Evolutionary conservation across 1,140 invertebrate species (phyloP).

Genomic region (Brachystomella parvula): DNA sequence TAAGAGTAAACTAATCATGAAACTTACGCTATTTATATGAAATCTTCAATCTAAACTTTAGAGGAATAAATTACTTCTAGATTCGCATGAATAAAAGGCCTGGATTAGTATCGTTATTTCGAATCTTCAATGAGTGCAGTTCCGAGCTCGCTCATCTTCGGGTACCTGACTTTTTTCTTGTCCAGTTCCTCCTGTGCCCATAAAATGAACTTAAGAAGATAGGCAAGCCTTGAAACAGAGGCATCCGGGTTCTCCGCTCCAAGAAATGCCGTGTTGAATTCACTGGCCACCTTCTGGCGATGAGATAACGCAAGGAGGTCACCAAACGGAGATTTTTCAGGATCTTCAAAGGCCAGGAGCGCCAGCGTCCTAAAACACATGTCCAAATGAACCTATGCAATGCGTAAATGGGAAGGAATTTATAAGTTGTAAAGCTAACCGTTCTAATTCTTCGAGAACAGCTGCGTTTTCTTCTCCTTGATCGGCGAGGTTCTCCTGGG

Average conservation of each 20-base stretch:
- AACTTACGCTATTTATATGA: background rate
- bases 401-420: slow-evolving; percentile 43
- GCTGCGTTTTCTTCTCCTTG: slow-evolving; percentile 76
- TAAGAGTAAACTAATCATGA: no score
- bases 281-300: slow-evolving; percentile 92
- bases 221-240: slow-evolving; percentile 70
- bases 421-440: slow-evolving; percentile 49
- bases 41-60: background rate
- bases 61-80: background rate
- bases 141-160: slow-evolving; percentile 82
- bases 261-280: slow-evolving; percentile 91
- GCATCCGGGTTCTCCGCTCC: slow-evolving; percentile 82
- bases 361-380: slow-evolving; percentile 64
- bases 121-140: slow-evolving; percentile 68
- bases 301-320: slow-evolving; percentile 87
- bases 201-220: slow-evolving; percentile 80
- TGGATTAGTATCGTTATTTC: slow-evolving; percentile 47
- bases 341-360: slow-evolving; percentile 92
- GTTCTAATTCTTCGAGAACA: slow-evolving; percentile 36
- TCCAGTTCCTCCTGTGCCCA: slow-evolving; percentile 94
- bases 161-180: slow-evolving; percentile 86
- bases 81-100: no score
- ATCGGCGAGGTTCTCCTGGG: slow-evolving; percentile 83
- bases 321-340: slow-evolving; percentile 85
- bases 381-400: slow-evolving; percentile 43